phyloP scores from a whole-genome alignment of 2,888 invertebrate genomes.

The Cremastobaeus sp. region DNA sequence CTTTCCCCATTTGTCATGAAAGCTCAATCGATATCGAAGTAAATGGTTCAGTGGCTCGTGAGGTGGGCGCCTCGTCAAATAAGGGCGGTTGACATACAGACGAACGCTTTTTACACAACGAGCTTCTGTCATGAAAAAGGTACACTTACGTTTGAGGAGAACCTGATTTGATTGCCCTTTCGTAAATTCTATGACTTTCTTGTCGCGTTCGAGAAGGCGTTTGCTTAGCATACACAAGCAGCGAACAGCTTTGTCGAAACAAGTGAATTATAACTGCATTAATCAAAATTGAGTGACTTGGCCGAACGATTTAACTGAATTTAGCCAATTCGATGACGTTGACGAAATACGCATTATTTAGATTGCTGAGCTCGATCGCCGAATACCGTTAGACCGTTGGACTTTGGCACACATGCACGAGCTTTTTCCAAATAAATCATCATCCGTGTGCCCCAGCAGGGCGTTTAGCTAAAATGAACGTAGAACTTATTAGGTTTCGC shows the following conservation, averaged over 20 bases:
- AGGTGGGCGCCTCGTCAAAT: conserved; percentile 38
- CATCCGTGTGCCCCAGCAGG: too few species aligned
- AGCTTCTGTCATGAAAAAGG: conserved; percentile 14
- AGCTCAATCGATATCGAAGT: conserved; percentile 38
- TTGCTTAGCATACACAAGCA: background rate
- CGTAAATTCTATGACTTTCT: background rate
- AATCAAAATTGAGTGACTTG: background rate
- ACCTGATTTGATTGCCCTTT: conserved; percentile 14
- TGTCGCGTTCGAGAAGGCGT: background rate
- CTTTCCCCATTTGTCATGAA: conserved; percentile 24
- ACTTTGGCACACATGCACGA: too few species aligned
- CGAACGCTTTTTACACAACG: conserved; percentile 15
- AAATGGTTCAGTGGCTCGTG: conserved; percentile 34
- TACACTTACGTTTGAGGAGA: conserved; percentile 8
- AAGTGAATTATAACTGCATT: background rate
- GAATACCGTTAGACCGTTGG: too few species aligned
- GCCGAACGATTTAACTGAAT: background rate
- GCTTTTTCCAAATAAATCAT: too few species aligned
- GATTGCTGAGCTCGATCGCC: background rate
- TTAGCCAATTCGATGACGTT: too few species aligned
- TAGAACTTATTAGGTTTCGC: too few species aligned
- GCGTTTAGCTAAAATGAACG: too few species aligned
- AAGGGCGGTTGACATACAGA: conserved; percentile 18
- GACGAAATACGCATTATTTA: background rate
- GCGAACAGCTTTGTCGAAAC: background rate